Base-by-base conservation (phyloP, 2,113 vertebrate genomes). In the Larimichthys polyactis region DNA sequence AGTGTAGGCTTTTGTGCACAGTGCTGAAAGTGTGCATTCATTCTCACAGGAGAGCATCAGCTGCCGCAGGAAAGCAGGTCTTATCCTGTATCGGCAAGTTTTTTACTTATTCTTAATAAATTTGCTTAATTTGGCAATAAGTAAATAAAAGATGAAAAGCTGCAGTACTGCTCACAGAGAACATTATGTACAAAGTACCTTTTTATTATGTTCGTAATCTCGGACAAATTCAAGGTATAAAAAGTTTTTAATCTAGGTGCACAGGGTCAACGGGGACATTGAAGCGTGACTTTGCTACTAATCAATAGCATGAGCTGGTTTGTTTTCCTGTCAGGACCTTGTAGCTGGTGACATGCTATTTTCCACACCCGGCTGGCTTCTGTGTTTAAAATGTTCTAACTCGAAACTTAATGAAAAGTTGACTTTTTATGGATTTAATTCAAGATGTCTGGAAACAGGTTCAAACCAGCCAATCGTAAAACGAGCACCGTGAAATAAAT, bases 11-110 rank as follows among this genome's bases (percentile, higher is more conserved):
- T 93, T 94, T 94, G 93, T 95, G 92, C 89, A 76, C 86, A 81
- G 74, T 85, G 82, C 90, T 94, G 91, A 94, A 94, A 94, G 92
- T 95, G 85, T 89, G 93, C 90, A 92, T 92, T 94, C 93, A 94
- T 95, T 91, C 91, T 89, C 92, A 92, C 91, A 92, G 87, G 87
- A 90, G 90, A 80, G 79, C 82, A 76, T 91, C 89, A 90, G 91
- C 85, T 90, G 91, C 84, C 70, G 70, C 82, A 85, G 75, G 78
- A 72, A 71, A 80, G 87, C 82, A 83, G 87, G 75, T 89, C 70
- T 85, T 55, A 85, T 88, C 78, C 86, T 87, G 71, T 67, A 67
- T 54, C n/a, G 44, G n/a, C 68, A 73, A 36, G 29, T 68, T 85
- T 51, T 29, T 27, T 2, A 27, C 17, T 65, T 55, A 51, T 75